phyloP scores from a whole-genome alignment of 2,797 vertebrate species.

The Schizopygopsis malacanthus region DNA sequence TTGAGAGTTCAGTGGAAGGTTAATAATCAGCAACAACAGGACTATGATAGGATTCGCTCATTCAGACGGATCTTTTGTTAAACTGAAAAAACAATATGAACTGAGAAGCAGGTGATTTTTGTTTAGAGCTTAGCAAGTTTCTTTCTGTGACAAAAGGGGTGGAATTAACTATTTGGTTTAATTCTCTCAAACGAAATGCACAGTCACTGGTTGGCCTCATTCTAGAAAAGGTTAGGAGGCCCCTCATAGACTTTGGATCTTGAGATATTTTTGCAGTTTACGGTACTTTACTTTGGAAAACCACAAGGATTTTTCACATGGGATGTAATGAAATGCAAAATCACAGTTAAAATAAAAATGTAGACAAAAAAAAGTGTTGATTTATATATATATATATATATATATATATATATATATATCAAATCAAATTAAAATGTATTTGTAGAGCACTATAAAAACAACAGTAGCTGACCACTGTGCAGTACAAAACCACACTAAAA shows the following conservation, averaged over 20 bases:
- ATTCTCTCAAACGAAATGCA: constrained; percentile 22
- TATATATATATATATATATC: background rate
- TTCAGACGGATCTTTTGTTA: constrained; percentile 66
- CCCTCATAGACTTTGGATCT: background rate
- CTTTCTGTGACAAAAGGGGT: constrained; percentile 21
- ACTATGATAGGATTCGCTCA: constrained; percentile 70
- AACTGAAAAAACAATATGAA: constrained; percentile 49
- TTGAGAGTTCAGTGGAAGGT: constrained; percentile 77
- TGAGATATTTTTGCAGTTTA: background rate
- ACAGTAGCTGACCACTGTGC: background rate
- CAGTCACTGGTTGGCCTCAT: constrained; percentile 28
- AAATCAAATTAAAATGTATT: background rate
- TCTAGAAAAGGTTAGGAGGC: constrained; percentile 2
- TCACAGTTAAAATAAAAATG: background rate
- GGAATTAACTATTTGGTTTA: constrained; percentile 34
- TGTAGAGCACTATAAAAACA: background rate
- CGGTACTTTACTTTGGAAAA: background rate
- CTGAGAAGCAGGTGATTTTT: constrained; percentile 49
- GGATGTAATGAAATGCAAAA: background rate
- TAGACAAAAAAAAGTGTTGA: too few species aligned
- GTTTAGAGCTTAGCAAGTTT: constrained; percentile 27
- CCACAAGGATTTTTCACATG: background rate
- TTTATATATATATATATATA: too few species aligned
- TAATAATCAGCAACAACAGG: constrained; percentile 80
- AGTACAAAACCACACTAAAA: background rate